Evolutionary conservation across 2,888 invertebrate genomes (phyloP).

Genomic region (Eristalis tenax): DNA sequence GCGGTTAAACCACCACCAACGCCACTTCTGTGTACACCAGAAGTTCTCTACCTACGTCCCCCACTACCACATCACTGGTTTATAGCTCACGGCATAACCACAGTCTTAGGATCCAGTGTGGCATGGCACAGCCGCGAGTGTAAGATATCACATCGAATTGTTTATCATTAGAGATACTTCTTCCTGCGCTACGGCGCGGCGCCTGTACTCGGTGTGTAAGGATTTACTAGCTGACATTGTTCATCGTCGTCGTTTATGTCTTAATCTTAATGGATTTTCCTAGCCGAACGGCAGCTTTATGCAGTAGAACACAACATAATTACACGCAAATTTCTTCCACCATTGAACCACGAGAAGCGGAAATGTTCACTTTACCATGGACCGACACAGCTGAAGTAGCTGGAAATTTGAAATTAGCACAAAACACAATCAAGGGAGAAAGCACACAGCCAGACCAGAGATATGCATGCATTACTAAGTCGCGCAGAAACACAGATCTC

Average conservation of each 20-base stretch:
- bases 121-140: conserved; percentile 37
- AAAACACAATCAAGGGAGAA: conserved; percentile 66
- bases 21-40: conserved; percentile 1
- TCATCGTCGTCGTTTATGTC: conserved; percentile 51
- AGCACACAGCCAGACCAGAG: not conserved
- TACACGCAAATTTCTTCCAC: conserved; percentile 62
- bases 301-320: conserved; percentile 59
- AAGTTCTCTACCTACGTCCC: not conserved
- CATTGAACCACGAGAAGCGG: too few species aligned
- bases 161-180: conserved; percentile 64
- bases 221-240: conserved; percentile 68
- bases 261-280: conserved; percentile 67
- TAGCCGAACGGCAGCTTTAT: not conserved
- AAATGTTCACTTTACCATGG: conserved; percentile 5
- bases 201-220: not conserved
- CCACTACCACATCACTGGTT: not conserved
- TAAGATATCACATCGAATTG: conserved; percentile 70
- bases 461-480: not conserved
- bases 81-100: not conserved
- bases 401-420: conserved; percentile 67
- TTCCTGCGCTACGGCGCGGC: conserved; percentile 36
- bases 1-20: conserved; percentile 14
- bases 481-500: conserved; percentile 15
- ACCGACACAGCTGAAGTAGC: conserved; percentile 45
- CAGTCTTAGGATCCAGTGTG: conserved; percentile 11